phyloP scores from a whole-genome alignment of 2,113 vertebrate genomes.

The Sinocyclocheilus grahami region DNA sequence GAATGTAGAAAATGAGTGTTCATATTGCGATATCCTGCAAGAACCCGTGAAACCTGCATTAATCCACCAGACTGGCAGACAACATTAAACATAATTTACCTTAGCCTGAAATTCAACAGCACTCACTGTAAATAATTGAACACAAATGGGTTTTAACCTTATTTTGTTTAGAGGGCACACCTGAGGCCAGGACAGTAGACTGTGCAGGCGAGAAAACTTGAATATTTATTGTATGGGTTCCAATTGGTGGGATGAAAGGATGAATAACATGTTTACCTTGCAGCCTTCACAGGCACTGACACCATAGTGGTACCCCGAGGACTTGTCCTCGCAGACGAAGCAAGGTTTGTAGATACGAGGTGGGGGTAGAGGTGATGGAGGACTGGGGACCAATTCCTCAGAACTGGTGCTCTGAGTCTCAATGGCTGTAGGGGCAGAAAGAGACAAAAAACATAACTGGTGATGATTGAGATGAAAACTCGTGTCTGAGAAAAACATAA shows the following conservation, averaged over 20 bases:
- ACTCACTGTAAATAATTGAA: neutral
- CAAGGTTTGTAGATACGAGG: slow-evolving; percentile 97
- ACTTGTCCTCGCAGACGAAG: slow-evolving; percentile 99
- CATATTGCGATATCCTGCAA: neutral
- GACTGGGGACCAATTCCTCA: slow-evolving; percentile 97
- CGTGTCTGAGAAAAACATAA: too few relatives aligned
- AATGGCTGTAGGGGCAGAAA: slow-evolving; percentile 78
- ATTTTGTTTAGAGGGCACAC: neutral
- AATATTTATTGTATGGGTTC: neutral
- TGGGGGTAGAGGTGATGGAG: slow-evolving; percentile 91
- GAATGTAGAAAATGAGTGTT: neutral
- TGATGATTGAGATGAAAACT: neutral
- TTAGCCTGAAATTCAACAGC: neutral
- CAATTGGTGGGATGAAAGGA: neutral
- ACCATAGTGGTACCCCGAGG: slow-evolving; percentile 97
- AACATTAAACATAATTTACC: neutral
- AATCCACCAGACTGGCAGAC: neutral
- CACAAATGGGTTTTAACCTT: neutral
- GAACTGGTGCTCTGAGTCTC: slow-evolving; percentile 99
- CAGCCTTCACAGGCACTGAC: slow-evolving; percentile 98
- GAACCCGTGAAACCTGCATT: neutral
- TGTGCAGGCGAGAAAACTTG: neutral
- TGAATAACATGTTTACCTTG: slow-evolving; percentile 82
- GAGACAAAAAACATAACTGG: neutral
- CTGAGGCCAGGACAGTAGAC: neutral